Conservation (phyloP, 2,113 vertebrate genomes). For the Apeltes quadracus region DNA sequence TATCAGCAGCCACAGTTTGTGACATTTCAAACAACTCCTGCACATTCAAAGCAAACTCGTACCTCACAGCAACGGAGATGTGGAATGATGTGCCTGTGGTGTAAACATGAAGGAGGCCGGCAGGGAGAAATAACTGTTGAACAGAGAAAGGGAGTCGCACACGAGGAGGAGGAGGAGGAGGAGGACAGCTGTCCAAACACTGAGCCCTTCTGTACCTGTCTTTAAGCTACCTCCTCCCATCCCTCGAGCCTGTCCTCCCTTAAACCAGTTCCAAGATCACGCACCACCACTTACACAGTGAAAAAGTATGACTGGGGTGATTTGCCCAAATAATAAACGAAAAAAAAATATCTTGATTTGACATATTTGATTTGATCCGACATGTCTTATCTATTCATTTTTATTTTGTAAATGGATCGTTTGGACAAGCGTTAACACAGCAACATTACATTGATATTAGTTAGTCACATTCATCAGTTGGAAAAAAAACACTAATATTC, state of each 20-base stretch:
- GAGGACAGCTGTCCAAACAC: constrained; percentile 61
- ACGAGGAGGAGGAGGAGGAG: constrained; percentile 3
- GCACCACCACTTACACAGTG: neutral
- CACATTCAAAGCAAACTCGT: neutral
- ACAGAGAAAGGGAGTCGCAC: constrained; percentile 26
- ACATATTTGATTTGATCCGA: neutral
- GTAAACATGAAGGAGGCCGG: constrained; percentile 7
- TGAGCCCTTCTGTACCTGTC: constrained; percentile 43
- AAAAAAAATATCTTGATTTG: neutral
- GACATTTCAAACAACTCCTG: neutral
- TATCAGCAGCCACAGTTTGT: neutral
- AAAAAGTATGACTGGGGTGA: too few species aligned
- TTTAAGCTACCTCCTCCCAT: constrained; percentile 1
- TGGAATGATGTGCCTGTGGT: neutral
- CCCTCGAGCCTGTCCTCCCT: neutral
- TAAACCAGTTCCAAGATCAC: neutral
- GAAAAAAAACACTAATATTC: neutral
- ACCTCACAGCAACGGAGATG: neutral
- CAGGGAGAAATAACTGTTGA: constrained; percentile 27
- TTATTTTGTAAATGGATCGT: neutral
- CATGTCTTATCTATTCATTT: too few species aligned
- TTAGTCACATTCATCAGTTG: too few species aligned
- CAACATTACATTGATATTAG: neutral
- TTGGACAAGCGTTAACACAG: neutral
- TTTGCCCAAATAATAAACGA: too few species aligned